Conservation (phyloP, 92 coral and sea anemone species). For the Phenganax stokvisi region DNA sequence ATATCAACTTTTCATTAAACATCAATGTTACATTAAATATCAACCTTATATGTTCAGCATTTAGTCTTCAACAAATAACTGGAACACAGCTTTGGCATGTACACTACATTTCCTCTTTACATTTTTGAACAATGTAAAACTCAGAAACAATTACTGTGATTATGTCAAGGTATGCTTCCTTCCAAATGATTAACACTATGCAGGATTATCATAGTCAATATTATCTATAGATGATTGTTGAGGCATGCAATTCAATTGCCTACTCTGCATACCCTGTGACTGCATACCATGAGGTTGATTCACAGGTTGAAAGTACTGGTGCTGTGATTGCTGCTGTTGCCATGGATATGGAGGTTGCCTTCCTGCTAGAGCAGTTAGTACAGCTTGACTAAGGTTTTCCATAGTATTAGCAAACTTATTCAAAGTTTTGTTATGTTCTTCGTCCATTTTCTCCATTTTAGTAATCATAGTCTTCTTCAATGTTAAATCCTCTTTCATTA, state of each 20-base stretch:
- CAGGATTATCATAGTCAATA: neutral
- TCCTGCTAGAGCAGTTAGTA: neutral
- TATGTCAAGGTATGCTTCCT: too few relatives aligned
- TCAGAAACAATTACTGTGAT: too few relatives aligned
- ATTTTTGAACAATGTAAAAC: too few relatives aligned
- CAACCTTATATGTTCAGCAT: too few relatives aligned
- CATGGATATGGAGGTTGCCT: neutral
- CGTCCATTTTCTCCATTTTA: slow-evolving; percentile 13
- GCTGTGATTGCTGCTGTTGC: slow-evolving; percentile 4
- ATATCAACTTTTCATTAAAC: too few relatives aligned
- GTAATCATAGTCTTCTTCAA: slow-evolving; percentile 4
- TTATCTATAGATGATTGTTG: neutral
- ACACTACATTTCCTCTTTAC: too few relatives aligned
- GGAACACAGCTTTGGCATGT: too few relatives aligned
- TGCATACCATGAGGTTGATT: neutral
- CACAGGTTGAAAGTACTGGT: slow-evolving; percentile 2
- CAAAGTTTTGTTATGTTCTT: slow-evolving; percentile 13
- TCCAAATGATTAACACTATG: too few relatives aligned
- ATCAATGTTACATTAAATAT: too few relatives aligned
- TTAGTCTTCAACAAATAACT: too few relatives aligned
- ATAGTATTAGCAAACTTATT: slow-evolving; percentile 15
- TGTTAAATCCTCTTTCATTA: slow-evolving; percentile 9
- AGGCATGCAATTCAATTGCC: neutral
- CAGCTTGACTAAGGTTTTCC: slow-evolving; percentile 16
- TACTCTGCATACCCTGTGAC: neutral